Base-by-base conservation (phyloP, 2,113 vertebrate genomes). In the Periophthalmodon schlosseri region DNA sequence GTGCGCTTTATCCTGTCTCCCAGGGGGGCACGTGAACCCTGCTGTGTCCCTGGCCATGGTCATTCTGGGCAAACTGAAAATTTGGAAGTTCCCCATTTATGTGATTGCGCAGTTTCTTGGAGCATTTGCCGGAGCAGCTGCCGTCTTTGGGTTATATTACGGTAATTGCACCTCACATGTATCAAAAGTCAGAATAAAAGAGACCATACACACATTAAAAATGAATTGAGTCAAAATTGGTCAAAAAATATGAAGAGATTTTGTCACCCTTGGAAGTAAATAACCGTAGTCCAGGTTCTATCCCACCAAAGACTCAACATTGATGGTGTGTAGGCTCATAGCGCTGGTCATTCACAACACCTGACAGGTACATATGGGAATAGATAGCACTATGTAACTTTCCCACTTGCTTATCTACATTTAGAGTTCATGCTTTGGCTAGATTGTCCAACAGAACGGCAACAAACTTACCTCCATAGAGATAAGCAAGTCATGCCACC, bases 21-120 rank as follows among this genome's bases (percentile, higher is more conserved):
- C 90, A 98, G 96, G 96, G 68, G 97, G 96, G 60, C 97, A 99
- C 57, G 89, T 98, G 87, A 98, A 99, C 89, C 97, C 96, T 44
- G 97, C 96, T 0, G 95, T 98, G 77, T 95, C 97, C 67, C 94
- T 99, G 80, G 96, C 97, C 60, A 95, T 99, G 96, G 96, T 95
- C 69, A 84, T 96, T 80, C 93, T 96, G 80, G 96, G 97, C 73
- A 95, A 95, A 88, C 93, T 97, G 91, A 94, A 95, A 87, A 96
- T 97, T 93, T 94, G 87, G 92, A 98, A 97, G 89, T 94, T 98
- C 69, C 97, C 97, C 11, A 87, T 97, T 86, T 98, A 99, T 54
- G 91, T 96, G 71, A 85, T 94, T 16, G 96, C 96, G 72, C 98
- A 99, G 92, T 88, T 97, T 84, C 84, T 99, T 65, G 98, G 98